phyloP scores from a whole-genome alignment of 2,797 vertebrate species.

The Chiloscyllium punctatum region DNA sequence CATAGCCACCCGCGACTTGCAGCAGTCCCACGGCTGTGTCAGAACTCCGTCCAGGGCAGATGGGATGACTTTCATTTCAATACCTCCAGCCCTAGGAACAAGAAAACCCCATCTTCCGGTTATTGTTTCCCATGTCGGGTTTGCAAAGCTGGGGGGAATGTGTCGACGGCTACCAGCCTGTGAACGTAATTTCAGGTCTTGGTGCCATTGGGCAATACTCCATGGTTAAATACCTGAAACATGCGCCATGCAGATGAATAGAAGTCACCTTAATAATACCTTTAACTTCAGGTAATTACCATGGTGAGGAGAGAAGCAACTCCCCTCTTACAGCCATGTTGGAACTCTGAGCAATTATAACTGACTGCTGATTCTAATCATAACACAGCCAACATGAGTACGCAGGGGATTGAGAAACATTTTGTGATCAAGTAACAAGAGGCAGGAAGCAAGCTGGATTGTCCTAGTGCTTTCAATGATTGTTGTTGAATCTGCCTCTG shows the following conservation, averaged over 20 bases:
- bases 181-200: neutral
- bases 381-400: neutral
- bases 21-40: too few relatives aligned
- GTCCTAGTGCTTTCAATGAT: neutral
- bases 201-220: neutral
- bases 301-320: neutral
- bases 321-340: neutral
- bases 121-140: neutral
- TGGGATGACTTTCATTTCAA: too few relatives aligned
- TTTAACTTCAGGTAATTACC: neutral
- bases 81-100: too few relatives aligned
- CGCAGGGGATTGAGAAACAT: neutral
- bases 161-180: too few relatives aligned
- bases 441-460: neutral
- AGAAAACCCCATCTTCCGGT: too few relatives aligned
- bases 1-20: too few relatives aligned
- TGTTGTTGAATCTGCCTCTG: neutral
- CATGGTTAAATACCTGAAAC: neutral
- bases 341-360: neutral
- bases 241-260: neutral
- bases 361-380: neutral
- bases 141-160: neutral
- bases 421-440: neutral
- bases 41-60: too few relatives aligned
- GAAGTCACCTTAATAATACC: too few relatives aligned